Base-by-base conservation (phyloP, 2,113 vertebrate species). In the Mastomys coucha region DNA sequence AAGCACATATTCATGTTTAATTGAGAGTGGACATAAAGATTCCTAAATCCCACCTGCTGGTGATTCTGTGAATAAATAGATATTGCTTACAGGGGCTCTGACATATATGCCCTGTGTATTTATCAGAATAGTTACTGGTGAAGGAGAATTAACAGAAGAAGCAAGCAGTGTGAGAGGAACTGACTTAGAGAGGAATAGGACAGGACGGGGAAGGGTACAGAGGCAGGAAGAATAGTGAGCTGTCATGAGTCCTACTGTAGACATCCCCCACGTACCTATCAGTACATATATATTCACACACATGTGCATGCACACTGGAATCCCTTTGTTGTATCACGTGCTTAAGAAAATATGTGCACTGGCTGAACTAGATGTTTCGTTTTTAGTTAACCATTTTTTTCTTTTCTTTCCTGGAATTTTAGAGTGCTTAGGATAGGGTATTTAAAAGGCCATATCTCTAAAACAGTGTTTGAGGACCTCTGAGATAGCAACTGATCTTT, bases 341-440 rank as follows among this genome's bases (percentile, higher is more conserved):
- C 69, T 75, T 58, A 70, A 80, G 51, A 58, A 72, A 58, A 33
- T 36, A 89, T 60, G 36, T 51, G 31, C 65, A 2, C 33, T 45
- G 60, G 65, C 39, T 39, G 2, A 33, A 69, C 42, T 65, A 80
- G 51, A 60, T 77, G 36, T 72, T 77, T 94, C 76, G 28, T 1
- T 85, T 69, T 89, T 33, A 56, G 42, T 91, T 93, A 94, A 70
- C 28, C 31, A 60, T 89, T 63, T 16, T 63, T 60, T 88, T 84
- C 80, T 45, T 69, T 90, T 7, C 75, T 16, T 85, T 26, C 51
- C 13, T 89, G 56, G 33, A 91, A 88, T 97, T 84, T 75, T 53
- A 75, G 77, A 77, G 3, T 84, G 1, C 87, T 91, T 24, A 33
- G 42, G 24, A 88, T 86, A 86, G 96, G 39, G 53, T 95, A 78